phyloP scores from a whole-genome alignment of 2,797 vertebrate genomes.

The Furcifer pardalis region DNA sequence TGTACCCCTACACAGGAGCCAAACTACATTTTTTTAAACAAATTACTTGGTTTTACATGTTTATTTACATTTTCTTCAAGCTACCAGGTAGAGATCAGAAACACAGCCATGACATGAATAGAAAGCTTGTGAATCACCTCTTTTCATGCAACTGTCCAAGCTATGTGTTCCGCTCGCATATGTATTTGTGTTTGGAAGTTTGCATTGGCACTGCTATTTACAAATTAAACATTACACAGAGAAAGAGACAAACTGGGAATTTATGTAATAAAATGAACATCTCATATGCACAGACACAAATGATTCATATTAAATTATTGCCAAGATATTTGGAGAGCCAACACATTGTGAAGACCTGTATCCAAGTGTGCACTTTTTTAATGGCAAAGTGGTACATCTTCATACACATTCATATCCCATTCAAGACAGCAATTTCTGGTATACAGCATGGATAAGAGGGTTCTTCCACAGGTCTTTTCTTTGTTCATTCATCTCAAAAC shows the following conservation, averaged over 20 bases:
- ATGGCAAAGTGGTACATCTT: too few species aligned
- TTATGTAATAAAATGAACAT: neutral
- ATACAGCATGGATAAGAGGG: neutral
- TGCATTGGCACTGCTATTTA: neutral
- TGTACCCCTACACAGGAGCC: too few species aligned
- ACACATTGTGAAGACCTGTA: neutral
- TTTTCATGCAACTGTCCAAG: neutral
- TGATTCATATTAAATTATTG: neutral
- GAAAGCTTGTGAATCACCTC: neutral
- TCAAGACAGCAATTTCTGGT: too few species aligned
- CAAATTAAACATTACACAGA: neutral
- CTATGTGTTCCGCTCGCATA: neutral
- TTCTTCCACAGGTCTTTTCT: too few species aligned
- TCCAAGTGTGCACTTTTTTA: neutral
- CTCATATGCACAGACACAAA: neutral
- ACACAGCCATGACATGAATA: neutral
- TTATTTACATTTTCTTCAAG: neutral
- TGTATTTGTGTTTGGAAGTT: neutral
- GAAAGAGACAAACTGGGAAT: neutral
- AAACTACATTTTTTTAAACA: neutral
- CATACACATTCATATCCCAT: too few species aligned
- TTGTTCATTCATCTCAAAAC: neutral
- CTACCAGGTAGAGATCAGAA: neutral
- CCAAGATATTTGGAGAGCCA: neutral
- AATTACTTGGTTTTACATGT: neutral